phyloP scores from a whole-genome alignment of 2,888 invertebrate species.

The Latheticus oryzae region DNA sequence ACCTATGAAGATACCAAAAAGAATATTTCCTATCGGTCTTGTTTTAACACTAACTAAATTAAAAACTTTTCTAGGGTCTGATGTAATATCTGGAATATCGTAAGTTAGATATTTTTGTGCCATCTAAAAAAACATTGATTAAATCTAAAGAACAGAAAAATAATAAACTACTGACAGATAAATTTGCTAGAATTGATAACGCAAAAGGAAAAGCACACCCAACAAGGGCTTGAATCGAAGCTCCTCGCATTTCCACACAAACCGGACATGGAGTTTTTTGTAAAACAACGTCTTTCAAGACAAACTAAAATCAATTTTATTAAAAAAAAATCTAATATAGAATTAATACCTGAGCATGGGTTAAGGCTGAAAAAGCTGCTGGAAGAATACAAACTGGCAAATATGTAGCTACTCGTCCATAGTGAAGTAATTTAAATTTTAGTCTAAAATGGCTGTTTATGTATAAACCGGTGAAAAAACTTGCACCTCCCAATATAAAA shows the following conservation, averaged over 20 bases:
- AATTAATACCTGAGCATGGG: slow-evolving; percentile 72
- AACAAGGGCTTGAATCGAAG: slow-evolving; percentile 67
- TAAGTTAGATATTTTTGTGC: slow-evolving; percentile 73
- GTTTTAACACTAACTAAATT: slow-evolving; percentile 69
- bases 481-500: slow-evolving; percentile 67
- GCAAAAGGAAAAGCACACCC: slow-evolving; percentile 73
- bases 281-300: slow-evolving; percentile 71
- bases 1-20: slow-evolving; percentile 66
- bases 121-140: slow-evolving; percentile 64
- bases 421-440: slow-evolving; percentile 71
- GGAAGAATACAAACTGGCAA: slow-evolving; percentile 74
- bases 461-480: slow-evolving; percentile 69
- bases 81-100: slow-evolving; percentile 72
- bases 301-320: slow-evolving; percentile 62
- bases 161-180: slow-evolving; percentile 72
- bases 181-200: slow-evolving; percentile 70
- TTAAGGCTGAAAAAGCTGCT: slow-evolving; percentile 67
- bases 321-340: no score
- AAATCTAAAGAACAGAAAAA: slow-evolving; percentile 66
- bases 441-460: slow-evolving; percentile 74
- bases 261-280: slow-evolving; percentile 72
- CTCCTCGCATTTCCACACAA: slow-evolving; percentile 74
- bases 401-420: slow-evolving; percentile 72
- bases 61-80: slow-evolving; percentile 69
- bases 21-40: slow-evolving; percentile 67